A percentile compares a stretch with the other conserved stretches of the same genome.
Conservation (phyloP, 2,797 vertebrate species). For the Hippoglossus hippoglossus region DNA sequence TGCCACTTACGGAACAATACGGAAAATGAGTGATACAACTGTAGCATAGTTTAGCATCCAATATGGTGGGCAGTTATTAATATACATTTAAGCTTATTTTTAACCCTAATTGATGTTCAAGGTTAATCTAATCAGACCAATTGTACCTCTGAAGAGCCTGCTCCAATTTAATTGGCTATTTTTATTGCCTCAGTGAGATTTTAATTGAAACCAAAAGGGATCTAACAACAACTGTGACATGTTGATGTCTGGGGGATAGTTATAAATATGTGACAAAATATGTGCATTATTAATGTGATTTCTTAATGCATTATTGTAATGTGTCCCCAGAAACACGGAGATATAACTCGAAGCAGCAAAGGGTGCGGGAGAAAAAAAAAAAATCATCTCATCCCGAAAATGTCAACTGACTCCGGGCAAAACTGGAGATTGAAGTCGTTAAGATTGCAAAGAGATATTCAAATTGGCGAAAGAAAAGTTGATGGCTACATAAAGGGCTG, state of each 20-base stretch:
- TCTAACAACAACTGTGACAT: conserved; percentile 90
- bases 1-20: conserved; percentile 57
- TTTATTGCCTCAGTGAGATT: conserved; percentile 88
- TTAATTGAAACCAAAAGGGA: conserved; percentile 90
- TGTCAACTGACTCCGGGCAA: conserved; percentile 75
- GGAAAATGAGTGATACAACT: conserved; percentile 30
- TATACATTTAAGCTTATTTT: conserved; percentile 84
- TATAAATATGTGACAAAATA: conserved; percentile 89
- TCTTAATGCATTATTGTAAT: conserved; percentile 83
- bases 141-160: conserved; percentile 87
- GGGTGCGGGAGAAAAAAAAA: background rate
- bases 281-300: conserved; percentile 88
- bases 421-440: conserved; percentile 57
- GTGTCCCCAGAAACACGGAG: conserved; percentile 67
- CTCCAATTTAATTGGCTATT: conserved; percentile 91
- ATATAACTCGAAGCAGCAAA: conserved; percentile 68
- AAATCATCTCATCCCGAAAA: conserved; percentile 70
- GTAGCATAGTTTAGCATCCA: conserved; percentile 49
- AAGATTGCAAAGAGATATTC: conserved; percentile 39
- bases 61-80: conserved; percentile 76
- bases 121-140: conserved; percentile 90
- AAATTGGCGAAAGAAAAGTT: conserved; percentile 37
- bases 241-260: conserved; percentile 87
- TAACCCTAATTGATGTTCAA: conserved; percentile 87
- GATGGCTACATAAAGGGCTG: background rate